Evolutionary conservation across 2,888 invertebrate species (phyloP).

Genomic region (Drosophila basisetae): DNA sequence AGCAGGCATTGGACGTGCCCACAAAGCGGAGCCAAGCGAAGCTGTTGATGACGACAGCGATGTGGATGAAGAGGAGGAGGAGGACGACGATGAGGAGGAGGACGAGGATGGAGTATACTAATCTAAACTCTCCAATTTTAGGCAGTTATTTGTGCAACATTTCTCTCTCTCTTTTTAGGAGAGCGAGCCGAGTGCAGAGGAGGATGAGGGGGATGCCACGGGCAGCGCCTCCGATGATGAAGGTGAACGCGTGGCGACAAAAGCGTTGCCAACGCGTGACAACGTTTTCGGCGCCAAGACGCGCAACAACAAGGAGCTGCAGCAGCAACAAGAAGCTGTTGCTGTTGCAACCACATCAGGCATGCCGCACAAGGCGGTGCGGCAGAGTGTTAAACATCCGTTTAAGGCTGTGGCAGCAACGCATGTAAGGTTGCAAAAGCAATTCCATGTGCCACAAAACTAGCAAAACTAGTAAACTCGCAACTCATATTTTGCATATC

Average conservation of each 20-base stretch:
- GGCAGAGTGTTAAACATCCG: slow-evolving; percentile 72
- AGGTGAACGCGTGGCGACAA: slow-evolving; percentile 29
- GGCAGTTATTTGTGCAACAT: background rate
- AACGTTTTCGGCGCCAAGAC: slow-evolving; percentile 70
- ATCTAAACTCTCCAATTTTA: background rate
- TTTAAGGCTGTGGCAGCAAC: slow-evolving; percentile 81
- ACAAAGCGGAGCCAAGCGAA: slow-evolving; percentile 43
- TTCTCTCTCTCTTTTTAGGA: slow-evolving; percentile 37
- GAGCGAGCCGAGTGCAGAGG: slow-evolving; percentile 62
- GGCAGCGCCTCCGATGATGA: slow-evolving; percentile 73
- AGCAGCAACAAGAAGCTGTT: background rate
- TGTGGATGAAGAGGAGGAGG: slow-evolving; percentile 60
- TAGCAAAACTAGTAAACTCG: slow-evolving; percentile 33
- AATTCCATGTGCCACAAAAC: slow-evolving; percentile 81
- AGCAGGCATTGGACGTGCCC: slow-evolving; percentile 56
- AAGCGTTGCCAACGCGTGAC: slow-evolving; percentile 36
- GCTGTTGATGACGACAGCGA: slow-evolving; percentile 65
- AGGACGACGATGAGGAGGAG: slow-evolving; percentile 55
- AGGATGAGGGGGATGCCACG: slow-evolving; percentile 71
- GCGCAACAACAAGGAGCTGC: slow-evolving; percentile 32
- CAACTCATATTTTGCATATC: slow-evolving; percentile 48
- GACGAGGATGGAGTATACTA: slow-evolving; percentile 40
- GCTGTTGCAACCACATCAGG: slow-evolving; percentile 2
- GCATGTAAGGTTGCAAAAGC: slow-evolving; percentile 82
- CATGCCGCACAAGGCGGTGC: slow-evolving; percentile 48